Percentiles rank a stretch among this genome's conserved stretches.
These are phyloP conservation scores for Ditylenchus weischeri DNA, from an alignment of 2,888 invertebrate genomes.

Conservation along the genomic window DNA sequence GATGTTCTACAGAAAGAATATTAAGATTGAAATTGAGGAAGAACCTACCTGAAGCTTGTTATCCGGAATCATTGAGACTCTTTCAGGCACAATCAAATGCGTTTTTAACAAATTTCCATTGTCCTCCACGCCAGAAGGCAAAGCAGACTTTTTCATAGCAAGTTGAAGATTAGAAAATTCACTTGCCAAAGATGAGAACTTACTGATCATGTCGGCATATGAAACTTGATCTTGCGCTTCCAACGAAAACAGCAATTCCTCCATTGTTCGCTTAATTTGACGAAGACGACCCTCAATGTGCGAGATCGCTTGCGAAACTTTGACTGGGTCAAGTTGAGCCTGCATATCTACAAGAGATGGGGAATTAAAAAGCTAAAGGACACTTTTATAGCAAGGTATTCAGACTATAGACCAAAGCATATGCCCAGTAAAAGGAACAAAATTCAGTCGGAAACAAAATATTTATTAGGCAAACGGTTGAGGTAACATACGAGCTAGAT, in stretches of 20 bases:
- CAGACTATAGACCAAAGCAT: no score
- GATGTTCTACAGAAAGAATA: conserved; percentile 34
- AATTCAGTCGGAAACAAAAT: no score
- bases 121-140: conserved; percentile 30
- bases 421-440: no score
- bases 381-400: no score
- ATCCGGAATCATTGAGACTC: conserved; percentile 44
- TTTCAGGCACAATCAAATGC: conserved; percentile 45
- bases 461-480: no score
- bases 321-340: no score
- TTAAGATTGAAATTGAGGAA: neutral
- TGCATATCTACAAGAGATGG: no score
- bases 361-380: no score
- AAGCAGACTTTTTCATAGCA: conserved; percentile 38
- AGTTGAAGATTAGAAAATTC: conserved; percentile 43
- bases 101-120: conserved; percentile 42
- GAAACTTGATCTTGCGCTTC: conserved; percentile 33
- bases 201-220: conserved; percentile 44
- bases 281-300: conserved; percentile 20
- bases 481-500: no score
- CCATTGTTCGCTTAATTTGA: conserved; percentile 30
- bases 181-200: conserved; percentile 44
- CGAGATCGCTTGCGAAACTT: conserved; percentile 12
- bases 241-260: conserved; percentile 26
- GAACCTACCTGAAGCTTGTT: conserved; percentile 28